Evolutionary conservation across 2,888 invertebrate genomes (phyloP).

Genomic region (Empis livida): DNA sequence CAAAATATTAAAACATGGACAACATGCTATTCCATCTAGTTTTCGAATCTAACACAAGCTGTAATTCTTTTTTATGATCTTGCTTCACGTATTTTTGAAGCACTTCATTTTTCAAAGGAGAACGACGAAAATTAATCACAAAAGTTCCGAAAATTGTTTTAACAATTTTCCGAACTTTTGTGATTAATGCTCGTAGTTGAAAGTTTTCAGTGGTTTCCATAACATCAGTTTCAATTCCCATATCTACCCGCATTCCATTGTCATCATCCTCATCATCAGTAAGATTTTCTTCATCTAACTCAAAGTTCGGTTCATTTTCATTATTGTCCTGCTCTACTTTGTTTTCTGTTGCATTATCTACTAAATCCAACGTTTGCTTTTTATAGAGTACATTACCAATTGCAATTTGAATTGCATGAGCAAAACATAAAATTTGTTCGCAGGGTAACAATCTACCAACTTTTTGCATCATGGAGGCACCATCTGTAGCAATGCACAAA

Average conservation of each 20-base stretch:
- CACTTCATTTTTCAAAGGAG: slow-evolving; percentile 5
- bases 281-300: neutral
- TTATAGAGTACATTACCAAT: neutral
- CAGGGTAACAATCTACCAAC: neutral
- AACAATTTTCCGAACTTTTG: neutral
- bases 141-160: too few species aligned
- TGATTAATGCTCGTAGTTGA: neutral
- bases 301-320: neutral
- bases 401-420: neutral
- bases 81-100: slow-evolving; percentile 7
- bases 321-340: neutral
- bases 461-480: neutral
- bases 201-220: neutral
- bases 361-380: neutral
- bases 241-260: neutral
- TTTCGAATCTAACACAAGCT: slow-evolving; percentile 10
- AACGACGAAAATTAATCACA: slow-evolving; percentile 2
- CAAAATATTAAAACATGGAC: slow-evolving; percentile 10
- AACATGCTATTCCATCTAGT: slow-evolving; percentile 11
- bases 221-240: neutral
- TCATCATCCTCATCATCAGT: neutral
- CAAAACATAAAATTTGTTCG: neutral
- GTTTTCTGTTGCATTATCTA: neutral
- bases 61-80: slow-evolving; percentile 8
- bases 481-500: neutral